Conservation (phyloP, 2,113 vertebrate species). For the Calyptomena viridis region DNA sequence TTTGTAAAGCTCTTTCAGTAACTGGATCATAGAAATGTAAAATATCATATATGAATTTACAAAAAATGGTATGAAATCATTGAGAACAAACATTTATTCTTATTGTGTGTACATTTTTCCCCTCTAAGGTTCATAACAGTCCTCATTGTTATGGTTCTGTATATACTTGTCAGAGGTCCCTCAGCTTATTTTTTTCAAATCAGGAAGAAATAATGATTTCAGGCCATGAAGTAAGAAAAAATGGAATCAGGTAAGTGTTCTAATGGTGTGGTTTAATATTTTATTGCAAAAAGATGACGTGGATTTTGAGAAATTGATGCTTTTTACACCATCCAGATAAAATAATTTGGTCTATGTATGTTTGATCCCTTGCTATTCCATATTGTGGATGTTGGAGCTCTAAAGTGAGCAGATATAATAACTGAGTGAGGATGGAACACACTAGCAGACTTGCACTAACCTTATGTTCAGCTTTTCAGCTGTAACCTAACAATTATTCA, state of each 20-base stretch:
- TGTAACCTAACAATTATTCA: background rate
- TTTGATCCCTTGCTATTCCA: background rate
- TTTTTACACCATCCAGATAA: background rate
- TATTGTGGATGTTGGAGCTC: background rate
- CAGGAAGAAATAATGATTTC: constrained; percentile 93
- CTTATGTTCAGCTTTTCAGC: background rate
- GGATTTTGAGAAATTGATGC: background rate
- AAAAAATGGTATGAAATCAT: background rate
- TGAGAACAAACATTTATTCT: background rate
- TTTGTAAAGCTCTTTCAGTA: background rate
- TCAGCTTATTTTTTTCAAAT: constrained; percentile 93
- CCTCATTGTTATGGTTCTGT: constrained; percentile 84
- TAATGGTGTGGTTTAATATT: background rate
- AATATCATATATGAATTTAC: background rate
- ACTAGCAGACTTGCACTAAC: background rate
- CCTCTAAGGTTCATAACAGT: constrained; percentile 89
- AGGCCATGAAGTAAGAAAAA: constrained; percentile 89
- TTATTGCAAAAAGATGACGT: background rate
- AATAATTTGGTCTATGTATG: background rate
- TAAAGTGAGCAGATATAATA: background rate
- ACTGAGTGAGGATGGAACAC: background rate
- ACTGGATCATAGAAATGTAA: background rate
- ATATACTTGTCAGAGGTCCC: constrained; percentile 87
- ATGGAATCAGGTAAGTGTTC: constrained; percentile 81
- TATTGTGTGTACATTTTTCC: constrained; percentile 1